Evolutionary conservation across 2,888 invertebrate genomes (phyloP).

Genomic region (Trissolcus japonicus): DNA sequence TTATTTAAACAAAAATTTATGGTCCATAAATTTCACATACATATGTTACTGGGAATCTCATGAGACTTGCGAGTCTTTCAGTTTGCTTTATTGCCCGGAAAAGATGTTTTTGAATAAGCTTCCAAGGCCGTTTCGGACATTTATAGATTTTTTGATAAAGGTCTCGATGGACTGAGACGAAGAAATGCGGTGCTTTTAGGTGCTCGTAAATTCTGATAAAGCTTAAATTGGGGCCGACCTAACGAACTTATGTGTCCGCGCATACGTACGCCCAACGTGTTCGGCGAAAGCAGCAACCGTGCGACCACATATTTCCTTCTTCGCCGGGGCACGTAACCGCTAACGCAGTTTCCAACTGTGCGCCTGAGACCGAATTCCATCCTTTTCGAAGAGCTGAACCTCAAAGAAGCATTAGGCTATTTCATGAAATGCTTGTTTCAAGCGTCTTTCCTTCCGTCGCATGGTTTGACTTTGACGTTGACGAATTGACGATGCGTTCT

Average conservation of each 20-base stretch:
- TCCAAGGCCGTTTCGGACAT: constrained; percentile 29
- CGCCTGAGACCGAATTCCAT: constrained; percentile 53
- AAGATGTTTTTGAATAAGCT: constrained; percentile 30
- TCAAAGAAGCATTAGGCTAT: constrained; percentile 58
- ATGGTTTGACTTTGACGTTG: constrained; percentile 49
- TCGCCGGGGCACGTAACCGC: constrained; percentile 57
- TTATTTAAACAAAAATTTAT: no score
- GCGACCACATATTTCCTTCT: constrained; percentile 62
- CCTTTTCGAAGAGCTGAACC: constrained; percentile 56
- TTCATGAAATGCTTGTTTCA: constrained; percentile 45
- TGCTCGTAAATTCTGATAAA: constrained; percentile 71
- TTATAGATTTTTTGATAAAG: constrained; percentile 58
- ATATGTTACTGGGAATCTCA: neutral
- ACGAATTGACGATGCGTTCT: constrained; percentile 33
- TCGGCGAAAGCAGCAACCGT: constrained; percentile 51
- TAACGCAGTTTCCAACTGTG: constrained; percentile 63
- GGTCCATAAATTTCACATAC: no score
- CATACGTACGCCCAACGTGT: constrained; percentile 58
- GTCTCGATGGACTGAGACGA: constrained; percentile 54
- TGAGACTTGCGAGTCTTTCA: constrained; percentile 4
- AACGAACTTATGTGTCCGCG: constrained; percentile 71
- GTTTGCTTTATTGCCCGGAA: constrained; percentile 19
- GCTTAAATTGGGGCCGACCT: constrained; percentile 71
- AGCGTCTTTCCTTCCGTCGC: constrained; percentile 44
- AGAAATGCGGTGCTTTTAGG: constrained; percentile 67